Conservation (phyloP, 1,140 invertebrate genomes). For the Triops cancriformis region DNA sequence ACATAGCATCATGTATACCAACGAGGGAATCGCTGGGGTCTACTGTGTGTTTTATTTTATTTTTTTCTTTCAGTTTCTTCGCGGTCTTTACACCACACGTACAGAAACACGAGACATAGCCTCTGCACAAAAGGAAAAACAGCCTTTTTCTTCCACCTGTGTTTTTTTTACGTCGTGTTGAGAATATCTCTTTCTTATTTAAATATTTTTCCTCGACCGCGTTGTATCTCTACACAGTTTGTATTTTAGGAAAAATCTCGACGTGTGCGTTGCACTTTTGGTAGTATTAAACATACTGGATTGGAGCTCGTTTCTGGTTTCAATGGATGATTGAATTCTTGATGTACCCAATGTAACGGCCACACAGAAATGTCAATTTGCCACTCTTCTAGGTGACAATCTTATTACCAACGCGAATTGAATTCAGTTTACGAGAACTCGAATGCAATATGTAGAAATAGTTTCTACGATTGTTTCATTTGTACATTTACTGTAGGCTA, state of each 20-base stretch:
- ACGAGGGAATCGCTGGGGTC: neutral
- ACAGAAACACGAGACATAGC: neutral
- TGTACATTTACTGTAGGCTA: no score
- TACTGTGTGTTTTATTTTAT: neutral
- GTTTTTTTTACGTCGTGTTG: neutral
- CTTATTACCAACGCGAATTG: no score
- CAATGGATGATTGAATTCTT: no score
- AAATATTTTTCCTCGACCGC: neutral
- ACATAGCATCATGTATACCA: slow-evolving; percentile 14
- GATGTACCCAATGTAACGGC: no score
- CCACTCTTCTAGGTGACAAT: no score
- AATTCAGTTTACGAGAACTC: no score
- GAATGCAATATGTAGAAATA: no score
- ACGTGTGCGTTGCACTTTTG: neutral
- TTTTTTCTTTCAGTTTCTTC: neutral
- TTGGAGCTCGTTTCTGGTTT: no score
- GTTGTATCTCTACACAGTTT: neutral
- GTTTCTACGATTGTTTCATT: no score
- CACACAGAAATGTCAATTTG: no score
- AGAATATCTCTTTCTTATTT: neutral
- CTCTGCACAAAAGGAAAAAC: neutral
- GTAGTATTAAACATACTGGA: no score
- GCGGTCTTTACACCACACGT: slow-evolving; percentile 5
- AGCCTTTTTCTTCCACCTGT: neutral
- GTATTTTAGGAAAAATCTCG: neutral